Evolutionary conservation across 2,797 vertebrate genomes (phyloP).

Genomic region (Hydrocynus forskahlii): DNA sequence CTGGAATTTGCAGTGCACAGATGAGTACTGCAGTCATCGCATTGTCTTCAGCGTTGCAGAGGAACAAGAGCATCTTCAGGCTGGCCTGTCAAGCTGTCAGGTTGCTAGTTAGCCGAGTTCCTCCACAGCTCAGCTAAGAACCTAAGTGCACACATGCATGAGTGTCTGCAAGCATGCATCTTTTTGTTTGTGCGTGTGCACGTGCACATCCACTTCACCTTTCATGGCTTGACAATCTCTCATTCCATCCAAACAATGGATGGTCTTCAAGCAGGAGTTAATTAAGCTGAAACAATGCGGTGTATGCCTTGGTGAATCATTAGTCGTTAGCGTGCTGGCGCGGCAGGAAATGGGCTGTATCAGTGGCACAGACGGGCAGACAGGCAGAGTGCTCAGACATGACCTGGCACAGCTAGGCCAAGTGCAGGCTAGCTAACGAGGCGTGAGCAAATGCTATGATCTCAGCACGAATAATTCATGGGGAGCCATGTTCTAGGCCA

Average conservation of each 20-base stretch:
- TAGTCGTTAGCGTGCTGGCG: slow-evolving; percentile 27
- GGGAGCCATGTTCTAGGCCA: slow-evolving; percentile 68
- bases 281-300: slow-evolving; percentile 40
- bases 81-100: slow-evolving; percentile 8
- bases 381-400: slow-evolving; percentile 64
- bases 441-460: slow-evolving; percentile 77
- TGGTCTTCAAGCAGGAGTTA: slow-evolving; percentile 33
- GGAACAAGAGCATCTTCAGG: slow-evolving; percentile 3
- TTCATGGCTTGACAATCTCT: neutral
- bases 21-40: slow-evolving; percentile 13
- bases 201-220: neutral
- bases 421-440: slow-evolving; percentile 74
- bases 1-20: neutral
- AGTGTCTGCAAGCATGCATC: neutral
- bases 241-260: slow-evolving; percentile 22
- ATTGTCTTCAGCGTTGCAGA: slow-evolving; percentile 9
- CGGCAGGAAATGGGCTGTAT: slow-evolving; percentile 50
- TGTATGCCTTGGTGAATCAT: slow-evolving; percentile 24
- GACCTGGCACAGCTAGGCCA: slow-evolving; percentile 70
- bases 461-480: slow-evolving; percentile 78
- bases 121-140: neutral
- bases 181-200: slow-evolving; percentile 24
- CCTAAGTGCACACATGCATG: neutral
- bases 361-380: slow-evolving; percentile 54
- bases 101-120: slow-evolving; percentile 5